Evolutionary conservation across 2,113 vertebrate genomes (phyloP).

Genomic region (Psammodynastes pulverulentus): DNA sequence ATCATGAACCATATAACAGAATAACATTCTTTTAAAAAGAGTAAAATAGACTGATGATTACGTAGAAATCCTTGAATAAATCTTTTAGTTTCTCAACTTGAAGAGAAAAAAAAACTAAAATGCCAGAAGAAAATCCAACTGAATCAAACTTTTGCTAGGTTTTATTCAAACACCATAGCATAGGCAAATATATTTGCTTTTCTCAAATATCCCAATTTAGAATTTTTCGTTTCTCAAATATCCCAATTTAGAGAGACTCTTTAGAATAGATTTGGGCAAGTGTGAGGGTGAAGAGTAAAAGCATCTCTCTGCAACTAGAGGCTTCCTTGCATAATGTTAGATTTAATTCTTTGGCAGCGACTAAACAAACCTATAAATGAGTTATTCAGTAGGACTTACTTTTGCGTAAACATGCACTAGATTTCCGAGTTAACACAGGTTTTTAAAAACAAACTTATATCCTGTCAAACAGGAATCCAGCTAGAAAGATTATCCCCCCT

Average conservation of each 20-base stretch:
- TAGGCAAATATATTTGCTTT: background rate
- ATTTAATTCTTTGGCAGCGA: background rate
- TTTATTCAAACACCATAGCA: background rate
- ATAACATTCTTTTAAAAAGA: background rate
- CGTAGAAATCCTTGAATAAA: background rate
- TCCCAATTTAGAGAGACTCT: background rate
- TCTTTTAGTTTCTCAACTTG: background rate
- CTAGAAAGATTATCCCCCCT: slow-evolving; percentile 44
- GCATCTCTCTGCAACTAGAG: background rate
- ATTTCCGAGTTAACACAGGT: background rate
- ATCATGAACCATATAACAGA: background rate
- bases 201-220: background rate
- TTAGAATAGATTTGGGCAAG: background rate
- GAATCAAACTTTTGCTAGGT: background rate
- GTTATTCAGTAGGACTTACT: background rate
- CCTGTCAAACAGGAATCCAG: slow-evolving; percentile 47
- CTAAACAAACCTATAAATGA: background rate
- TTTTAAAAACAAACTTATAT: slow-evolving; percentile 6
- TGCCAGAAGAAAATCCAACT: background rate
- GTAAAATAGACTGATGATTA: background rate
- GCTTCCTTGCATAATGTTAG: background rate
- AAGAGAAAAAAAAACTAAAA: background rate
- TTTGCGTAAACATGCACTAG: background rate
- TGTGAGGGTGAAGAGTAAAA: background rate
- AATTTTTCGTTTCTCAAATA: background rate